Base-by-base conservation (phyloP, 1,140 invertebrate species). In the Drosophila leontia region DNA sequence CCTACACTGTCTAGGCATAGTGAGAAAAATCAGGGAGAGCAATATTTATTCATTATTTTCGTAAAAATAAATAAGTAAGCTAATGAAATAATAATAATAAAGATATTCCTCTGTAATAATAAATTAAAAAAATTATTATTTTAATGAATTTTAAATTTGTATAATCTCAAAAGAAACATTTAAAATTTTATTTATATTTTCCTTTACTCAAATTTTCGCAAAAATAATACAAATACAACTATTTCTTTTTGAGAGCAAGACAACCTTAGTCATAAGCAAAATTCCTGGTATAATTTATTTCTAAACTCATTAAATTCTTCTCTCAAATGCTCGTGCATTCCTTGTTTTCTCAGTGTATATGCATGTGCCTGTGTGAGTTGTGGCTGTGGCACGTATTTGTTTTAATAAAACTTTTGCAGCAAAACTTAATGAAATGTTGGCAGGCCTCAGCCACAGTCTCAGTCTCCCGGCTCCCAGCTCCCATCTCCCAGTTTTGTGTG, bases 381-480 rank as follows among this genome's bases (percentile, higher is more conserved):
- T 34, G 69, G 78, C 60, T 78, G 69, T 69, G 58, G 85, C 85
- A 90, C 85, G 85, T 90, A 90, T 90, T 90, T 90, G 85, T 90
- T 90, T 90, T 90, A 90, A 90, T 90, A 90, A 90, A 90, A 90
- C 62, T 90, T 90, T 91, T 90, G 82, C 82, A 77, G 78, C 81
- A 90, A 90, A 90, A 90, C 85, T 90, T 90, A 90, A 90, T 90
- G 81, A 90, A 90, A 90, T 90, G 85, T 85, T 90, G 85, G 78
- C 85, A 82, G 67, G 67, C 81, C 72, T 76, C 71, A 68, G 61
- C 59, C 78, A 44, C 62, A 75, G 76, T 41, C 75, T 60, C 51
- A 37, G 60, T 29, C 44, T 44, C 44, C 15, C 13, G 50, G 50
- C 53, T 61, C 60, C 62, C n/a, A 45, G 47, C 26, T 29, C 47